Percentiles rank a stretch among this genome's conserved stretches.
Conservation (phyloP, 2,797 vertebrate genomes). For the Paguma larvata region DNA sequence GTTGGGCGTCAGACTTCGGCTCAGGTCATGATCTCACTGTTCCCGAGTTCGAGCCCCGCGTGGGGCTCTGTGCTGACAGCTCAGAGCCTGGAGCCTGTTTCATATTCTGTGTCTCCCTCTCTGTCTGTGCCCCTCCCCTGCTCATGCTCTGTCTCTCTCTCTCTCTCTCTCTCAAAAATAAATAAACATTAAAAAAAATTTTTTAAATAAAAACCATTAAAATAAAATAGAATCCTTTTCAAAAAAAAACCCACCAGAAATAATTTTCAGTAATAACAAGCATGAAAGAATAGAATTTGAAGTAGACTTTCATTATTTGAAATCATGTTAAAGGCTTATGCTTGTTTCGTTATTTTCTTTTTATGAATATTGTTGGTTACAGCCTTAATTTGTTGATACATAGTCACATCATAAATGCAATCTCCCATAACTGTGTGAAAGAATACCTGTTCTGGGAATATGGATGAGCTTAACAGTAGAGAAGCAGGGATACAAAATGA, state of each 20-base stretch:
- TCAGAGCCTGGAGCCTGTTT: too few species aligned
- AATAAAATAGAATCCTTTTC: neutral
- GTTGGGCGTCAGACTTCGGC: too few species aligned
- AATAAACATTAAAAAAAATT: too few species aligned
- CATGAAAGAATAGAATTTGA: constrained; percentile 46
- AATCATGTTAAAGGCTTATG: constrained; percentile 6
- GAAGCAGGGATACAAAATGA: constrained; percentile 44
- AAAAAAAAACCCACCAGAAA: neutral
- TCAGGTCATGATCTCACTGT: too few species aligned
- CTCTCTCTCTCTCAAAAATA: too few species aligned
- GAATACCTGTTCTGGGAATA: neutral
- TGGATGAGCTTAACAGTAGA: neutral
- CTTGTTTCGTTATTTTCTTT: constrained; percentile 8
- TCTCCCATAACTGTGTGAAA: constrained; percentile 52
- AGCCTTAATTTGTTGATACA: constrained; percentile 57
- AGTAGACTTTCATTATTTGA: constrained; percentile 55
- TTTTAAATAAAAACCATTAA: too few species aligned
- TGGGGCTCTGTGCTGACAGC: too few species aligned
- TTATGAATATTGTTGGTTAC: constrained; percentile 34
- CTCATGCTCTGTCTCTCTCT: too few species aligned
- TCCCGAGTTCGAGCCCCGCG: too few species aligned
- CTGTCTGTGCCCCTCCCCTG: too few species aligned
- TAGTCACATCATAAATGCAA: constrained; percentile 57
- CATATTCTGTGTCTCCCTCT: too few species aligned
- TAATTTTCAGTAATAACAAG: constrained; percentile 23